Base-by-base conservation (phyloP, 2,113 vertebrate species). In the Anser cygnoides region DNA sequence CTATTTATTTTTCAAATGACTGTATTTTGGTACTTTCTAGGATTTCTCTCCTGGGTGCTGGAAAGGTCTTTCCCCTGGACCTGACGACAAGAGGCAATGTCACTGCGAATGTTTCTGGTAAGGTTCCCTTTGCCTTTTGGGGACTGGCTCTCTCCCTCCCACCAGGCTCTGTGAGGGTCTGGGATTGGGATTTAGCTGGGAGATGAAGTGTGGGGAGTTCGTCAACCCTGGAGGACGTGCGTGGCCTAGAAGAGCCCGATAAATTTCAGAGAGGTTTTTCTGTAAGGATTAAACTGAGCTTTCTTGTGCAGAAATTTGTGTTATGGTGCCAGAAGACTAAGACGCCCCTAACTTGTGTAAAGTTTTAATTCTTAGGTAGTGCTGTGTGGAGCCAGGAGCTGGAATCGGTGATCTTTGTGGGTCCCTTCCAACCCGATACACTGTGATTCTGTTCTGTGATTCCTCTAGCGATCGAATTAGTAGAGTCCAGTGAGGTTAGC, bases 1-100 rank as follows among this genome's bases (percentile, higher is more conserved):
- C 35, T 90, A 50, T 93, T 91, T 94, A 84, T 95, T 94, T 91
- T 92, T 80, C 58, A 90, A 96, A 71, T 75, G 90, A 86, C 46
- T 65, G 43, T 4, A 13, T 82, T 57, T 71, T 77, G 78, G 20
- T 92, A 46, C 87, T 93, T 89, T 89, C 93, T 87, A 87, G 81
- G 91, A 37, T 80, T 93, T 89, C 52, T 65, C 67, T 90, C 43
- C 58, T 0, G 8, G 25, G 26, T 73, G 25, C 31, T 66, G 58
- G 61, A 63, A 49, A 15, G 26, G 65, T 17, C 37, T 37, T 70
- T 90, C 41, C 31, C 63, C 39, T n/a, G n/a, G 63, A 20, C 8
- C 20, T 66, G 44, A 55, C n/a, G 33, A 12, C 5, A 18, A 26
- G 62, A 21, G 75, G 44, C 50, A 66, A 58, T 11, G n/a, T 57